Evolutionary conservation across 2,888 invertebrate species (phyloP), one percentile per base, ranked within the genome.

Genomic region (Trichopria drosophilae): DNA sequence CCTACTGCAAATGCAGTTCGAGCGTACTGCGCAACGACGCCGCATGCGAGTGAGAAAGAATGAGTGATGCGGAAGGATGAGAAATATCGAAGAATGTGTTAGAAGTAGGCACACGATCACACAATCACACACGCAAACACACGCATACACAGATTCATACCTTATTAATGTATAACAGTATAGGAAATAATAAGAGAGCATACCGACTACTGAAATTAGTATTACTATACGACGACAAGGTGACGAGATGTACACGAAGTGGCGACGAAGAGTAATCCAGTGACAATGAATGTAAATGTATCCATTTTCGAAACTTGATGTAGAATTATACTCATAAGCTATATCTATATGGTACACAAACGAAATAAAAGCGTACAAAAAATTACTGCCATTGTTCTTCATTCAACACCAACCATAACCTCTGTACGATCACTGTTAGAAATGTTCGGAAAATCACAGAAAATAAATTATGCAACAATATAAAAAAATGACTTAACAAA

Each of bases 271-370:
- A 71, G 65, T 73, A 72, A 75, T 71, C 72, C 72, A 73, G 71
- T 75, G 75, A 74, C 74, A 75, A 75, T 75, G 71, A 75, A 75
- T 75, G 75, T 75, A 75, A 73, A 75, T 75, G 75, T 75, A 75
- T 75, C 75, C 75, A 73, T 72, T 75, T 75, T 73, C 69, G 68
- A 74, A 75, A 74, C 67, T 74, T 71, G 72, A 74, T 74, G 74
- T 74, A 74, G 74, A 74, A 74, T 71, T 74, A 73, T 74, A 74
- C 73, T 72, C 72, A 71, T 74, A 75, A 75, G 75, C 73, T 75
- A 73, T 74, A 75, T 72, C 74, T 74, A 75, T 73, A 75, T 73
- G 69, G 74, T 72, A 75, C 68, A 71, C 72, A 73, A 72, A 73
- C 72, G 69, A 71, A 75, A 75, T 73, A 73, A 75, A 75, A 72